Evolutionary conservation across 37 sponge, comb jelly and placozoan genomes (phyloP).

Genomic region (Ianthella basta): DNA sequence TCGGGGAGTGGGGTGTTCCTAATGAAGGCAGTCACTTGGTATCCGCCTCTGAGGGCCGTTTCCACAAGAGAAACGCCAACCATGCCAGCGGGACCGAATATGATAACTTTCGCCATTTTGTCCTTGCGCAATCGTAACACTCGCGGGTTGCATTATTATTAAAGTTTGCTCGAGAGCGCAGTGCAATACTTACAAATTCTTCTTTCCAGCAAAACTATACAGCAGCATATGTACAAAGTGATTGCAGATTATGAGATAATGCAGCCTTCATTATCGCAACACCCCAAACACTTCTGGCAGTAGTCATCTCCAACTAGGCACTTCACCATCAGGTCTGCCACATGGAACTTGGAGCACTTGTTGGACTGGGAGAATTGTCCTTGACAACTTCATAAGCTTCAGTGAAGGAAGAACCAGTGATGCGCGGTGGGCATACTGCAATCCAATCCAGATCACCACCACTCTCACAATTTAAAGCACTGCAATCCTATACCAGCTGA

Average conservation of each 20-base stretch:
- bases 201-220: too few relatives aligned
- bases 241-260: too few relatives aligned
- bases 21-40: neutral
- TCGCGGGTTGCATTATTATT: too few relatives aligned
- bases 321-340: conserved; percentile 20
- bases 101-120: too few relatives aligned
- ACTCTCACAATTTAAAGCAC: neutral
- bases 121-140: too few relatives aligned
- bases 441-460: neutral
- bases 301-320: neutral
- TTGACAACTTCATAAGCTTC: neutral
- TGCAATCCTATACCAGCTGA: too few relatives aligned
- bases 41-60: neutral
- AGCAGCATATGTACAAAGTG: too few relatives aligned
- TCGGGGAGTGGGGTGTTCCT: neutral
- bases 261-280: neutral
- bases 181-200: too few relatives aligned
- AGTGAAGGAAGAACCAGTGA: neutral
- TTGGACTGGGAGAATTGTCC: neutral
- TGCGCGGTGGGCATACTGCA: conserved; percentile 5
- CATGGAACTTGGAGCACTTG: neutral
- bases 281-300: neutral
- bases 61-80: neutral
- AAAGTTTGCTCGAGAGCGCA: too few relatives aligned
- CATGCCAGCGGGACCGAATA: neutral